Conservation (phyloP, 2,888 invertebrate genomes). For the Heliconius hortense region DNA sequence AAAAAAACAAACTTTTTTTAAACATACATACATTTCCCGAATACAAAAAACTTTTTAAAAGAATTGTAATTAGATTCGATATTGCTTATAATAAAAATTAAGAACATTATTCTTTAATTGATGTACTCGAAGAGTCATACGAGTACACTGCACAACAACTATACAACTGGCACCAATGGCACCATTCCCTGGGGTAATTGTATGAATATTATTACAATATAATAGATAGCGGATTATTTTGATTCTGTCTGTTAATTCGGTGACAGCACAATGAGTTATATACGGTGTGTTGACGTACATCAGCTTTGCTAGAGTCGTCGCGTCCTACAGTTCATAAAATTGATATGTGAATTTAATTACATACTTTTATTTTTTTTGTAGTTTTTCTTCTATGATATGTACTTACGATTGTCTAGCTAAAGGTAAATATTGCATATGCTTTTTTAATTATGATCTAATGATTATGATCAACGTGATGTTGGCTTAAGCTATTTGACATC, state of each 20-base stretch:
- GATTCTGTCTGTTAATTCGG: slow-evolving; percentile 75
- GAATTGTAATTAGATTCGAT: neutral
- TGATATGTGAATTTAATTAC: slow-evolving; percentile 49
- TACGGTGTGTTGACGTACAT: slow-evolving; percentile 68
- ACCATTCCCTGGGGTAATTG: slow-evolving; percentile 64
- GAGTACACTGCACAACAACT: slow-evolving; percentile 50
- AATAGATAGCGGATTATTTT: slow-evolving; percentile 77
- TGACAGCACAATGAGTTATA: slow-evolving; percentile 76
- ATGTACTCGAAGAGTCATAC: slow-evolving; percentile 46
- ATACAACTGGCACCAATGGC: slow-evolving; percentile 54
- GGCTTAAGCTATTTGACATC: no score
- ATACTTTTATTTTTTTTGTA: neutral
- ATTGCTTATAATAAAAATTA: slow-evolving; percentile 10
- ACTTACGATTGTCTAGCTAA: neutral
- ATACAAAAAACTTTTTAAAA: neutral
- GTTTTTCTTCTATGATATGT: neutral
- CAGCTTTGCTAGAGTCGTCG: slow-evolving; percentile 54
- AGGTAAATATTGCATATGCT: no score
- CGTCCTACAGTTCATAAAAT: slow-evolving; percentile 55
- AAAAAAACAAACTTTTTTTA: neutral
- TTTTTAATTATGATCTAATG: no score
- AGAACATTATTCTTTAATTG: slow-evolving; percentile 15
- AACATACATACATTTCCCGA: neutral
- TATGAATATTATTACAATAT: slow-evolving; percentile 60
- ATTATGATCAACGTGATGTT: no score